A percentile compares a stretch with the other conserved stretches of the same genome.
Evolutionary conservation across 2,113 vertebrate genomes (phyloP).

Genomic region (Naja naja): DNA sequence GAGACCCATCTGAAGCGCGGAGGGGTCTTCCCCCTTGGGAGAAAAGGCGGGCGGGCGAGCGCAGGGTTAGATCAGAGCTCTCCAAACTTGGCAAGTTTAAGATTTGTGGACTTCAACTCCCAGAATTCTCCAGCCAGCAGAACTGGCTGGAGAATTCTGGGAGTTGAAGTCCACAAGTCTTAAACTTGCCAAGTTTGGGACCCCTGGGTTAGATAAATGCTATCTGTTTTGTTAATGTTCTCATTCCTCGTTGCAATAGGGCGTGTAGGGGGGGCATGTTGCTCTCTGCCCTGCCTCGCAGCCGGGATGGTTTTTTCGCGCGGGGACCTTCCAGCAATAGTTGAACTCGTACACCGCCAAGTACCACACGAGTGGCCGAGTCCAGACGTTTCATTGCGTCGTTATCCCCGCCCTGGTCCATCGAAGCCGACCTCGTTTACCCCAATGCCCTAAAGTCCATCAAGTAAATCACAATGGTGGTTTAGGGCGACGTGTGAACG

Average conservation of each 20-base stretch:
- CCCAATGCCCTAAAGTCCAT: neutral
- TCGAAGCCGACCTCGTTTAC: neutral
- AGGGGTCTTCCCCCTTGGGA: neutral
- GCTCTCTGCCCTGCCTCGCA: neutral
- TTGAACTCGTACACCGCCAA: no score
- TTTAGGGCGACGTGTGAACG: neutral
- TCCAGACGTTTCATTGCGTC: neutral
- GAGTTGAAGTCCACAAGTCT: no score
- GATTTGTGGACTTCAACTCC: no score
- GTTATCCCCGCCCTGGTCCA: neutral
- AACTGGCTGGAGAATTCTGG: no score
- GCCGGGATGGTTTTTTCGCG: neutral
- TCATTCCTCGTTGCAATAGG: neutral
- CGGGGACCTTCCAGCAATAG: neutral
- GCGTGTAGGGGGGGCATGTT: rapidly evolving
- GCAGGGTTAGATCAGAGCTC: neutral
- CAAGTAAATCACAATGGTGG: neutral
- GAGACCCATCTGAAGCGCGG: neutral
- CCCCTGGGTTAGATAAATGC: no score
- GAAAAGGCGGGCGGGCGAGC: neutral
- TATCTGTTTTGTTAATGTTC: neutral
- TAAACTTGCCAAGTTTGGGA: no score
- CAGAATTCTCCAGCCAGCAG: no score
- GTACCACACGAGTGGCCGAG: neutral
- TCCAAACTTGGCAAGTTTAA: no score